Conservation (phyloP, 2,113 vertebrate genomes). For the Numida meleagris region DNA sequence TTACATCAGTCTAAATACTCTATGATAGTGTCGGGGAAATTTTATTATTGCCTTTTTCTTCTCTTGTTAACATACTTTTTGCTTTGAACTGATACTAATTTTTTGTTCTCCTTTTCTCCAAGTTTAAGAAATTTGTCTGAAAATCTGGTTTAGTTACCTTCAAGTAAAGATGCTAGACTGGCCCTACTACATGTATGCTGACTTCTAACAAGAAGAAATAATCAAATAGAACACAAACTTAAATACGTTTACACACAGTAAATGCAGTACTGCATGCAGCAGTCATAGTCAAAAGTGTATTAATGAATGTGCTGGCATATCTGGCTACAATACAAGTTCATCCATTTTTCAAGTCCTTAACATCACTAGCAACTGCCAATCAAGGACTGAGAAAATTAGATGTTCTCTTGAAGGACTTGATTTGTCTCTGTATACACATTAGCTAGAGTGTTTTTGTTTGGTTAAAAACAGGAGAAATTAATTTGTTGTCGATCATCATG, state of each 20-base stretch:
- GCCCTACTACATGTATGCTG: background rate
- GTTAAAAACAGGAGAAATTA: background rate
- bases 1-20: background rate
- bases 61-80: background rate
- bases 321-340: background rate
- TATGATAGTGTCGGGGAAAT: background rate
- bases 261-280: background rate
- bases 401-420: background rate
- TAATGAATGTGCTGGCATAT: conserved; percentile 3
- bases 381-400: background rate
- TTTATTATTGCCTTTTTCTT: background rate
- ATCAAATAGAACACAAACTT: background rate
- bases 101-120: too few relatives aligned
- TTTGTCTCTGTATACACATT: background rate
- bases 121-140: background rate
- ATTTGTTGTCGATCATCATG: background rate
- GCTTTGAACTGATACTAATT: background rate
- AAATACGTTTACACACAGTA: background rate
- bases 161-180: background rate
- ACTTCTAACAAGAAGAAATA: background rate
- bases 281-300: background rate
- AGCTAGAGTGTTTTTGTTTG: background rate
- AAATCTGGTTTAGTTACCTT: background rate
- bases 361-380: background rate
- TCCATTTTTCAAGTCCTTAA: conserved; percentile 8